These are phyloP conservation scores for Drosophila diplacantha DNA, from an alignment of 2,888 invertebrate genomes.

Conservation along the genomic window DNA sequence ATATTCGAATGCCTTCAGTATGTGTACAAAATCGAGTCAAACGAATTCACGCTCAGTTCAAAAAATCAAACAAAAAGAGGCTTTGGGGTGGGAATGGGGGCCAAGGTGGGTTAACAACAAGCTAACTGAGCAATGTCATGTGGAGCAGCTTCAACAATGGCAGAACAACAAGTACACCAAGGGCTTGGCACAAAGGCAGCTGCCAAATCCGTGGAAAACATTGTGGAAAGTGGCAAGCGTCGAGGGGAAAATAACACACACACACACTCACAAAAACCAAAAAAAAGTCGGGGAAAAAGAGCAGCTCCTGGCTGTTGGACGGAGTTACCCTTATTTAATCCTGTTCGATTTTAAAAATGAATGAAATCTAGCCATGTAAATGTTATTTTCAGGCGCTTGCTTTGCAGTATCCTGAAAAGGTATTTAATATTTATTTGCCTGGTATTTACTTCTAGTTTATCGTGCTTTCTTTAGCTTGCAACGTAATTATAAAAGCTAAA, in stretches of 20 bases:
- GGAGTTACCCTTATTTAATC: neutral
- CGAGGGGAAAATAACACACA: slow-evolving; percentile 6
- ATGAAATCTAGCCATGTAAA: neutral
- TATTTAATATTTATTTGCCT: neutral
- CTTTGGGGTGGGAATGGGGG: neutral
- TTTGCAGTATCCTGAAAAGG: no score
- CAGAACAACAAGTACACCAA: slow-evolving; percentile 10
- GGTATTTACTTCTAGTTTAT: neutral
- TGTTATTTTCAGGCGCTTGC: neutral
- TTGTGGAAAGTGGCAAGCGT: slow-evolving; percentile 24
- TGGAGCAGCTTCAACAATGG: slow-evolving; percentile 25
- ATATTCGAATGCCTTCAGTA: neutral
- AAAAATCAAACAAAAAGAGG: slow-evolving; percentile 17
- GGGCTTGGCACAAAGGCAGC: slow-evolving; percentile 22
- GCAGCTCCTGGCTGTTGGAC: neutral
- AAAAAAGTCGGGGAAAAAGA: neutral
- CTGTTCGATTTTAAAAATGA: neutral
- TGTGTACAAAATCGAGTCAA: neutral
- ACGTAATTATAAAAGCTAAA: neutral
- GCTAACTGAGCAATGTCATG: slow-evolving; percentile 42
- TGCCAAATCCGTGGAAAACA: slow-evolving; percentile 22
- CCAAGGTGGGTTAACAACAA: slow-evolving; percentile 30
- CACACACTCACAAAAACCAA: neutral
- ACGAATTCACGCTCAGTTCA: slow-evolving; percentile 36
- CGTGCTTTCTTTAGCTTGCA: neutral